Evolutionary conservation across 2,888 invertebrate genomes (phyloP).

Genomic region (Phymatocera aterrima): DNA sequence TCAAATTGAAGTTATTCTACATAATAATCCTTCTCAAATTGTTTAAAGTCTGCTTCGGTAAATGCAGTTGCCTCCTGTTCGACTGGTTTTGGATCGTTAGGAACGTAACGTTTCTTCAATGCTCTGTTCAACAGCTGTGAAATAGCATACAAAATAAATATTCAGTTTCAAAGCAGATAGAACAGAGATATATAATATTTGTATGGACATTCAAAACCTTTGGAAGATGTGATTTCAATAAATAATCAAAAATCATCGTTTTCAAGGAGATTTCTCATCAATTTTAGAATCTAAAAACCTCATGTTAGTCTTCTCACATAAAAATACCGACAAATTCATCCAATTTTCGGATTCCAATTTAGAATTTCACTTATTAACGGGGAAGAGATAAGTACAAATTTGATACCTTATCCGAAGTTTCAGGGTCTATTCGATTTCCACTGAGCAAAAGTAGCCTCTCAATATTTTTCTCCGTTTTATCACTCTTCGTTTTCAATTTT

Average conservation of each 20-base stretch:
- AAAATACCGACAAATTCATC: too few species aligned
- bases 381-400: background rate
- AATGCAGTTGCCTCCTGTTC: conserved; percentile 80
- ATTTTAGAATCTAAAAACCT: too few species aligned
- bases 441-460: conserved; percentile 76
- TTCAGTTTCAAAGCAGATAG: background rate
- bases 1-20: conserved; percentile 73
- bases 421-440: conserved; percentile 69
- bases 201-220: too few species aligned
- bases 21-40: conserved; percentile 82
- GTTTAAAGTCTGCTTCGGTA: conserved; percentile 82
- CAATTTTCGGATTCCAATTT: background rate
- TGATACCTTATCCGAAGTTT: conserved; percentile 75
- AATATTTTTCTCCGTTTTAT: conserved; percentile 75
- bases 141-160: background rate
- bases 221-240: too few species aligned
- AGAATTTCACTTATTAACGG: conserved; percentile 7
- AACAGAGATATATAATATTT: background rate
- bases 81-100: conserved; percentile 72
- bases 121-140: conserved; percentile 79
- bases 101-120: conserved; percentile 75
- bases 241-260: too few species aligned
- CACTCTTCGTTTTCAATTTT: conserved; percentile 58
- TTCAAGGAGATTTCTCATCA: too few species aligned
- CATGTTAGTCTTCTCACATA: too few species aligned